Conservation (phyloP, 2,113 vertebrate genomes). For the Sialia sialis region DNA sequence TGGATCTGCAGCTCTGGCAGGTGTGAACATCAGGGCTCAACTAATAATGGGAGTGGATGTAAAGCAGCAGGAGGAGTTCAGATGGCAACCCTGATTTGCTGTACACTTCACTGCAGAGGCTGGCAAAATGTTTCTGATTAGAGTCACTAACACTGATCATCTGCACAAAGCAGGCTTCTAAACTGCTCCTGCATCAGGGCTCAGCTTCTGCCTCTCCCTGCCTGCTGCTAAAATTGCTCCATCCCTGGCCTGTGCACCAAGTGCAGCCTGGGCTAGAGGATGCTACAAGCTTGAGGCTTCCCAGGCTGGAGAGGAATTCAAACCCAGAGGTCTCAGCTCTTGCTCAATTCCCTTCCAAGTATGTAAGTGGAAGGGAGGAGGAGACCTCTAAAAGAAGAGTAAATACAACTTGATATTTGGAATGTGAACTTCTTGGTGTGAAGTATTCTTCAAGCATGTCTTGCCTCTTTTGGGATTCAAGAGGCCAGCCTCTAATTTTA, state of each 20-base stretch:
- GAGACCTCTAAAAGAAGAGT: background rate
- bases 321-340: background rate
- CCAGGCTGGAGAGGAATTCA: background rate
- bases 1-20: background rate
- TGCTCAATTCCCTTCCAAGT: background rate
- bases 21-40: background rate
- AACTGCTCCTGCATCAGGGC: background rate
- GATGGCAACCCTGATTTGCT: background rate
- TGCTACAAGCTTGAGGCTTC: background rate
- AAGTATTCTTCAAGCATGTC: background rate
- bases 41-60: background rate
- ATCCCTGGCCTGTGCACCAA: background rate
- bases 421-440: background rate
- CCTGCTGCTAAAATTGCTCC: rapidly evolving
- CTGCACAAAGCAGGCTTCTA: background rate
- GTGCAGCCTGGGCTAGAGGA: rapidly evolving
- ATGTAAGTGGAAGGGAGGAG: background rate
- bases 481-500: background rate
- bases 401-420: background rate
- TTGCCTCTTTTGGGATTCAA: background rate
- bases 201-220: background rate
- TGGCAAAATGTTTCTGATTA: background rate
- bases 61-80: background rate
- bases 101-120: background rate
- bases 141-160: background rate